Base-by-base conservation (phyloP, 2,888 invertebrate species). In the Drosophila meridionalis region DNA sequence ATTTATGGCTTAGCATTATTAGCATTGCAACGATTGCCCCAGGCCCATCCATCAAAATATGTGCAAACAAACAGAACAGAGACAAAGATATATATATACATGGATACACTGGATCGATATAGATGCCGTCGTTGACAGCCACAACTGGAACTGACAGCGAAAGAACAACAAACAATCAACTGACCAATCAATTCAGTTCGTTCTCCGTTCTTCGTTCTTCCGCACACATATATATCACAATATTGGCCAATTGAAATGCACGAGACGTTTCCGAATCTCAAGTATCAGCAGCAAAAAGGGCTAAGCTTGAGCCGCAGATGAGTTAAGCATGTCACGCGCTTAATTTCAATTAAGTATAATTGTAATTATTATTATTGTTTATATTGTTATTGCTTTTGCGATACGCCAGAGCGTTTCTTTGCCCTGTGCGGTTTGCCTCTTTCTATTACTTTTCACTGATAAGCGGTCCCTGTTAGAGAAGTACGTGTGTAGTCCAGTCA, bases 41-140 rank as follows among this genome's bases (percentile, higher is more conserved):
- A 52, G 69, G 65, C 70, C 64, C 64, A 85, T 82, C 83, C 78
- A 85, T 85, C 85, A 83, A 73, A 71, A 66, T 60, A 34, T 67
- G 42, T 55, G n/a, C 55, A 70, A 60, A 60, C 67, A 73, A 63
- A 63, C 48, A 55, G 69, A 74, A 36, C 40, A 5, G 4, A 53
- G 52, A 20, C 30, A 30, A 4, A 50, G 53, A 30, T 14, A 26
- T 9, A n/a, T 20, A 43, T 14, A 38, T 36, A 30, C n/a, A 30
- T 14, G 34, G 36, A 45, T 50, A 36, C 30, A 26, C 20, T 30
- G 47, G 57, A 77, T 59, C 53, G 62, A 79, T 73, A 71, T 52
- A 70, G 71, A 77, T 74, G 82, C 42, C 61, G 48, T 77, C 58
- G 34, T 64, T 68, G 75, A 78, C 70, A 70, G 68, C 69, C 55